These are phyloP conservation scores for Cacatua alba DNA, from an alignment of 2,113 vertebrate species.

Conservation along the genomic window DNA sequence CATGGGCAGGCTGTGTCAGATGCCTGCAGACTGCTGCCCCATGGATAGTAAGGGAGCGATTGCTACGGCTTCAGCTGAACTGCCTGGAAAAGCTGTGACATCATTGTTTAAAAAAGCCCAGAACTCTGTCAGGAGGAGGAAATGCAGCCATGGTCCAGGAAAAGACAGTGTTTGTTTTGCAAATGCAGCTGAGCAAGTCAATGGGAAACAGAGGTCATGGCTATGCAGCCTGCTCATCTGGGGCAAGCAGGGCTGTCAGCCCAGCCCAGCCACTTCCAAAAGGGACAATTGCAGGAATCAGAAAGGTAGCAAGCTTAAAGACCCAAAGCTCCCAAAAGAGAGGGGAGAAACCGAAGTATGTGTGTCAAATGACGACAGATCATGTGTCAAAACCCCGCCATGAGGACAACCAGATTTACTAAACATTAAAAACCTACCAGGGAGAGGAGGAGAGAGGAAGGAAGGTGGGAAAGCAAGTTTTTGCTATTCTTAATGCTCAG, in stretches of 20 bases:
- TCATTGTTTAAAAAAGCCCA: neutral
- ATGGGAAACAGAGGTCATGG: neutral
- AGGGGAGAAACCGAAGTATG: neutral
- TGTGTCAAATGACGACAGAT: neutral
- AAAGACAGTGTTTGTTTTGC: constrained; percentile 1
- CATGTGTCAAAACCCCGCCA: neutral
- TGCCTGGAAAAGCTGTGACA: constrained; percentile 16
- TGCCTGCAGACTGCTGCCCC: neutral
- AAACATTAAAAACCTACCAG: neutral
- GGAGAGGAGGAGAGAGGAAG: neutral
- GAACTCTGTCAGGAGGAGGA: neutral
- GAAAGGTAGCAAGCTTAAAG: neutral
- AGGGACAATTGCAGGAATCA: neutral
- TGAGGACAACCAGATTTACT: neutral
- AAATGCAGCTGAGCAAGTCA: neutral
- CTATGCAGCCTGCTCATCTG: neutral
- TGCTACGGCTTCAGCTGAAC: neutral
- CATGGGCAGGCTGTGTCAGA: neutral
- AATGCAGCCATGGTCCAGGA: neutral
- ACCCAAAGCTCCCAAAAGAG: neutral
- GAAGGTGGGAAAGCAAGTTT: neutral
- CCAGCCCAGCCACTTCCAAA: neutral
- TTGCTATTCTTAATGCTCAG: neutral
- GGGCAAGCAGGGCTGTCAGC: neutral
- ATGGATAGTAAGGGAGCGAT: fast-evolving